A percentile compares a stretch with the other conserved stretches of the same genome.
These are phyloP conservation scores for Condylura cristata DNA, from an alignment of 2,113 vertebrate genomes.

Conservation along the genomic window DNA sequence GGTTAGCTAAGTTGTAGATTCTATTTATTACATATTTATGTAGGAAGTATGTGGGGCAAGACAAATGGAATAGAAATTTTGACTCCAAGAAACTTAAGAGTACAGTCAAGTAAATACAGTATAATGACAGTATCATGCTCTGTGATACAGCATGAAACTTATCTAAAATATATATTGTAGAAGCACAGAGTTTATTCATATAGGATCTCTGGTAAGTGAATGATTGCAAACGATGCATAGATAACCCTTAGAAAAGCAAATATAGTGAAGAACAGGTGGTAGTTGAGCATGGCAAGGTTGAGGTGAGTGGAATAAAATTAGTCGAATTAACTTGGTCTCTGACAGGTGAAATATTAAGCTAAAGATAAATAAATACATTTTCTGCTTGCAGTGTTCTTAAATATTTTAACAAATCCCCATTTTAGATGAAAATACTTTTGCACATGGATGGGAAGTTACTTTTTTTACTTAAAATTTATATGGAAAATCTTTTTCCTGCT, in stretches of 20 bases:
- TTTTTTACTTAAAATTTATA: constrained; percentile 1
- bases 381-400: not conserved
- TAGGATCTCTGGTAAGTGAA: not conserved
- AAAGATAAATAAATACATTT: not conserved
- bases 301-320: not conserved
- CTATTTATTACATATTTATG: not conserved
- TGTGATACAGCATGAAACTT: not conserved
- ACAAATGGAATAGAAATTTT: not conserved
- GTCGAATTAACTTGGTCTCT: not conserved
- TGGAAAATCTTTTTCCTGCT: not conserved
- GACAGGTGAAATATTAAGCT: not conserved
- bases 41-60: not conserved
- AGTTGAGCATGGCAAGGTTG: not conserved
- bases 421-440: constrained; percentile 29
- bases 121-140: no score
- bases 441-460: not conserved
- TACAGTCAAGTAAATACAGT: not conserved
- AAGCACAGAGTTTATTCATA: not conserved
- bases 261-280: not conserved
- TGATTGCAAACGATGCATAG: not conserved
- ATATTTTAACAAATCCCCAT: not conserved
- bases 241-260: not conserved
- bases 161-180: not conserved
- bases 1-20: not conserved
- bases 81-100: not conserved